These are phyloP conservation scores for Chromis chromis DNA, from an alignment of 2,797 vertebrate genomes.

Conservation along the genomic window DNA sequence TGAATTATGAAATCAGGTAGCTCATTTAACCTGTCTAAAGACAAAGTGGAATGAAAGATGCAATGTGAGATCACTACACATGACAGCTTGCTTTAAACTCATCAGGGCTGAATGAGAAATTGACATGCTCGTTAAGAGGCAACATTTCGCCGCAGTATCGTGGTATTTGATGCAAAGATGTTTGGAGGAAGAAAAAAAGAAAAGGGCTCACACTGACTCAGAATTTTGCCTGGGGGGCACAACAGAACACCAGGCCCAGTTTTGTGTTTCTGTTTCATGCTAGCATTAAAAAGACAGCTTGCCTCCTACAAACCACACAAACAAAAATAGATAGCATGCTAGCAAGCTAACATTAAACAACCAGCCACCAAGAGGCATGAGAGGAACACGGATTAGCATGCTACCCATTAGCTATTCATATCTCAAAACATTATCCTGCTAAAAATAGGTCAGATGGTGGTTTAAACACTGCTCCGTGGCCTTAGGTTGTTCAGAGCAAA, in stretches of 20 bases:
- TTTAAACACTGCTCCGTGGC: slow-evolving; percentile 44
- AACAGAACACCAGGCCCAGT: slow-evolving; percentile 56
- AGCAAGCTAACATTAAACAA: slow-evolving; percentile 45
- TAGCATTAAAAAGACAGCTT: slow-evolving; percentile 52
- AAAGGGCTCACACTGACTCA: slow-evolving; percentile 61
- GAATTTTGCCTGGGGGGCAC: slow-evolving; percentile 49
- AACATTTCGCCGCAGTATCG: slow-evolving; percentile 13
- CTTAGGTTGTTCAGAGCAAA: slow-evolving; percentile 48
- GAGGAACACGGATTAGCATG: slow-evolving; percentile 47
- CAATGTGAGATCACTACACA: slow-evolving; percentile 11
- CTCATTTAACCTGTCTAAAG: slow-evolving; percentile 44
- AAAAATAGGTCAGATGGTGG: slow-evolving; percentile 59
- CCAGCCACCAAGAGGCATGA: slow-evolving; percentile 35
- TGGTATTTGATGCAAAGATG: slow-evolving; percentile 51
- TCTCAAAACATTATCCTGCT: slow-evolving; percentile 32
- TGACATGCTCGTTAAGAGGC: slow-evolving; percentile 41
- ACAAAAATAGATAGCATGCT: slow-evolving; percentile 61
- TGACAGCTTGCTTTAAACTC: slow-evolving; percentile 30
- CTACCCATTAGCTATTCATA: slow-evolving; percentile 49
- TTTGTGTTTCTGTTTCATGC: slow-evolving; percentile 61
- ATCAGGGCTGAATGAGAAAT: slow-evolving; percentile 28
- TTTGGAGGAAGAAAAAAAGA: slow-evolving; percentile 36
- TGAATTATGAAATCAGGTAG: slow-evolving; percentile 53
- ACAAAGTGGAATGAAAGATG: slow-evolving; percentile 8
- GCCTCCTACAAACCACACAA: slow-evolving; percentile 53